These are phyloP conservation scores for Anarhynchus alexandrinus DNA, from an alignment of 2,113 vertebrate species.

Conservation along the genomic window DNA sequence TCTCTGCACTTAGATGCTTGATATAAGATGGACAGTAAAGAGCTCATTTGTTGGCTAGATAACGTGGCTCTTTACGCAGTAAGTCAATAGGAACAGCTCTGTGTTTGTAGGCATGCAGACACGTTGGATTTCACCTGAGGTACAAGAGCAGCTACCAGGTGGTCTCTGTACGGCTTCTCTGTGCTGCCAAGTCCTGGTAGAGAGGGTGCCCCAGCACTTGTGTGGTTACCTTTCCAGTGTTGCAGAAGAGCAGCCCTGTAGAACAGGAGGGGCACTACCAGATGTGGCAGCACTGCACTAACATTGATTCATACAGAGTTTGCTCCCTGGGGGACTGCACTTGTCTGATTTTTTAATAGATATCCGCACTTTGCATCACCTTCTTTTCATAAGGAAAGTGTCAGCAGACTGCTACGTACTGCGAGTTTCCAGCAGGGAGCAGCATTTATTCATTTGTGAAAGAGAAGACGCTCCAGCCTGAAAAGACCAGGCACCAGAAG, in stretches of 20 bases:
- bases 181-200: not conserved
- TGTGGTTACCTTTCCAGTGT: fast-evolving
- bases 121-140: not conserved
- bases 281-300: not conserved
- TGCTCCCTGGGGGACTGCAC: not conserved
- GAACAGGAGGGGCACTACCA: not conserved
- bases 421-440: conserved; percentile 57
- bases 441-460: conserved; percentile 52
- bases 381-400: not conserved
- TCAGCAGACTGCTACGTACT: not conserved
- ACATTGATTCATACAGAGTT: not conserved
- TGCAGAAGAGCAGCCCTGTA: not conserved
- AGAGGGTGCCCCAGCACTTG: not conserved
- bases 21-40: fast-evolving
- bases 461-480: not conserved
- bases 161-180: not conserved
- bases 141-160: not conserved
- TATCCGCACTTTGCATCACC: not conserved
- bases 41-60: fast-evolving
- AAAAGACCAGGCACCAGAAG: not conserved
- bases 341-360: not conserved
- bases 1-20: not conserved
- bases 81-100: not conserved
- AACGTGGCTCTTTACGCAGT: not conserved
- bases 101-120: not conserved